These are phyloP conservation scores for Himantopus leucocephalus DNA, from an alignment of 2,113 vertebrate species.

Conservation along the genomic window DNA sequence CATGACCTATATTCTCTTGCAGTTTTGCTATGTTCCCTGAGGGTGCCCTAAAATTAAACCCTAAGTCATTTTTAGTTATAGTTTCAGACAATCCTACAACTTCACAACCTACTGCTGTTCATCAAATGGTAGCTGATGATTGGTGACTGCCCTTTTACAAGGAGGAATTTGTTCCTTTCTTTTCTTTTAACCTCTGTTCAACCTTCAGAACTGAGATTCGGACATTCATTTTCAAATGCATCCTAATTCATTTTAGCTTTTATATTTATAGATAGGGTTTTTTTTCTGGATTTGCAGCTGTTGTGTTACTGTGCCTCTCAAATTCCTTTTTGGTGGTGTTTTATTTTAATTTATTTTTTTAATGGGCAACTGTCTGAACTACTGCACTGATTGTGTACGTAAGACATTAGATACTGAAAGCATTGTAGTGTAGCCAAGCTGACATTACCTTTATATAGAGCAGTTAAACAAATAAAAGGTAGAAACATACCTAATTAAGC, in stretches of 20 bases:
- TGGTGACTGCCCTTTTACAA: neutral
- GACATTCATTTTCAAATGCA: neutral
- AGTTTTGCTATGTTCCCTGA: neutral
- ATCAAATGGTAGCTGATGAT: neutral
- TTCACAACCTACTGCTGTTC: neutral
- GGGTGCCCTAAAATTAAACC: constrained; percentile 35
- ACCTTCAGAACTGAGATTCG: neutral
- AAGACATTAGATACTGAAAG: neutral
- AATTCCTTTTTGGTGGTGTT: neutral
- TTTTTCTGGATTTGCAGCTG: neutral
- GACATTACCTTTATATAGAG: neutral
- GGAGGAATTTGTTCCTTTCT: neutral
- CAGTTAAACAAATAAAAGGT: neutral
- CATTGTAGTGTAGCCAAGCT: neutral
- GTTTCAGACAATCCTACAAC: neutral
- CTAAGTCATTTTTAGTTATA: neutral
- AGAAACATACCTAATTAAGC: neutral
- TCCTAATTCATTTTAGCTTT: neutral
- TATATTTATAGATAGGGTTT: neutral
- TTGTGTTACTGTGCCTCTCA: neutral
- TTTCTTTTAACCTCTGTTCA: neutral
- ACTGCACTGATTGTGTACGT: neutral
- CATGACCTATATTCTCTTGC: constrained; percentile 21
- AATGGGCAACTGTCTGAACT: neutral
- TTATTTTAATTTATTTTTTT: neutral